These are phyloP conservation scores for Leuctra nigra DNA, from an alignment of 2,888 invertebrate genomes.

Conservation along the genomic window DNA sequence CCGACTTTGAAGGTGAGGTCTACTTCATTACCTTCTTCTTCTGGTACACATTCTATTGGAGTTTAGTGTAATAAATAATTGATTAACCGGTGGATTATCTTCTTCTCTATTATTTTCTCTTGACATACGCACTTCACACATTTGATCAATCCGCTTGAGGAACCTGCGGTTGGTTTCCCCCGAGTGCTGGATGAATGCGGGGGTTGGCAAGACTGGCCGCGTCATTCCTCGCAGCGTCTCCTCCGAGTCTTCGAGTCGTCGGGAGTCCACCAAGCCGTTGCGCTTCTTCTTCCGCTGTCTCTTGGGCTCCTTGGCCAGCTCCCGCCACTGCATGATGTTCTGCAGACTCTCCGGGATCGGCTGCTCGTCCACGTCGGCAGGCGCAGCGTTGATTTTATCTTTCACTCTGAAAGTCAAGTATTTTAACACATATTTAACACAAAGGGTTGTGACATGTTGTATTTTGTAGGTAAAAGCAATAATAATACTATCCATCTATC, in stretches of 20 bases:
- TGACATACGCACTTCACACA: background rate
- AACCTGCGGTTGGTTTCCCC: background rate
- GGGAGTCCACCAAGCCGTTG: background rate
- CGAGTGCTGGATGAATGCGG: background rate
- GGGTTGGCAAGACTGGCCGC: background rate
- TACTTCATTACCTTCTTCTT: no score
- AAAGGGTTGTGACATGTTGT: no score
- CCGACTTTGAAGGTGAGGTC: no score
- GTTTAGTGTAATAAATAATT: no score
- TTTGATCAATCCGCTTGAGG: background rate
- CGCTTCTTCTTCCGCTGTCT: background rate
- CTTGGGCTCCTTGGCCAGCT: background rate
- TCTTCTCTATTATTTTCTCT: no score
- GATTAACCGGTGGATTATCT: no score
- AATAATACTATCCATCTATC: no score
- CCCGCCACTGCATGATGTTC: background rate
- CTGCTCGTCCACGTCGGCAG: background rate
- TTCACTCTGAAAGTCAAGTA: background rate
- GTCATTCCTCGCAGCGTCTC: constrained; percentile 1
- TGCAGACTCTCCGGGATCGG: background rate
- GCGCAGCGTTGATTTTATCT: constrained; percentile 1
- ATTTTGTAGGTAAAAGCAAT: no score
- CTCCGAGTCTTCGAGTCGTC: background rate
- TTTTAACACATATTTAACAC: no score
- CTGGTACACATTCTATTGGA: no score